phyloP scores from a whole-genome alignment of 2,797 vertebrate genomes.

The Micromesistius poutassou region DNA sequence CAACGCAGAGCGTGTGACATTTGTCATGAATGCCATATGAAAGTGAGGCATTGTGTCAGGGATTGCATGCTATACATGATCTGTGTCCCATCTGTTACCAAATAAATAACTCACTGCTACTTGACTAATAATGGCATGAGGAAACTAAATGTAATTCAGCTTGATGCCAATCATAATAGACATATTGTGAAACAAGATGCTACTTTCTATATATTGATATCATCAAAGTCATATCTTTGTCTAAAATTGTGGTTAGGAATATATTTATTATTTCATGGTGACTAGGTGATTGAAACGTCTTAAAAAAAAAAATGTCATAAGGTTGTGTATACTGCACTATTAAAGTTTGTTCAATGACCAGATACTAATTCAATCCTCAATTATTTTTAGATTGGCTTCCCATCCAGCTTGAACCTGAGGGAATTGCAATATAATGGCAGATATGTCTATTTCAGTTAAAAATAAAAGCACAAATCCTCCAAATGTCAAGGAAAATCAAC shows the following conservation, averaged over 20 bases:
- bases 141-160: not conserved
- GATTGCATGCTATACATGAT: not conserved
- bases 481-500: not conserved
- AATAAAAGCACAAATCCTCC: not conserved
- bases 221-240: not conserved
- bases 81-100: not conserved
- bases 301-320: no score
- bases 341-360: not conserved
- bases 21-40: conserved; percentile 21
- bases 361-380: not conserved
- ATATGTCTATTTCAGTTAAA: not conserved
- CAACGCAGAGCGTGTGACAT: conserved; percentile 33
- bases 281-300: not conserved
- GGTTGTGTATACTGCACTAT: not conserved
- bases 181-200: not conserved
- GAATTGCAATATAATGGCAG: not conserved
- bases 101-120: not conserved
- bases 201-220: not conserved
- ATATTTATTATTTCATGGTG: not conserved
- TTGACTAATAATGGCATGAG: not conserved
- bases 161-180: not conserved
- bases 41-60: not conserved
- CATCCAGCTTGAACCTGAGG: not conserved
- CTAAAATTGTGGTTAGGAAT: not conserved
- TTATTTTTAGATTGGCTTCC: not conserved